Evolutionary conservation across 30 jellyfish, hydroid and myxozoan species (phyloP).

Genomic region (Turritopsis dohrnii): DNA sequence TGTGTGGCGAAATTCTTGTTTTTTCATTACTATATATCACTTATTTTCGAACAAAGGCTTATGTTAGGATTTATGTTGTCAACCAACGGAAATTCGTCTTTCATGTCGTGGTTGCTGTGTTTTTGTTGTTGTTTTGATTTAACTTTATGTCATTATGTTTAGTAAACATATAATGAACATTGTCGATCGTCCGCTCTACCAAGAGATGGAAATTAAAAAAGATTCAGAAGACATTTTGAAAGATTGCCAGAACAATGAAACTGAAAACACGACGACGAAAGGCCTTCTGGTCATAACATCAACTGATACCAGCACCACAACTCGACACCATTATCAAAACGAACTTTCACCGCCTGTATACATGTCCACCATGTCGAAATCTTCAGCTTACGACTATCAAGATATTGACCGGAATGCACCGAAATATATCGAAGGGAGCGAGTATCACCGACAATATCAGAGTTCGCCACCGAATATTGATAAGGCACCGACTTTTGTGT

Average conservation of each 20-base stretch:
- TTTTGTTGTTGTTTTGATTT: background rate
- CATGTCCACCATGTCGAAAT: conserved; percentile 7
- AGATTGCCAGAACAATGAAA: background rate
- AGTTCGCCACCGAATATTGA: conserved; percentile 32
- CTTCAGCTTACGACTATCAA: background rate
- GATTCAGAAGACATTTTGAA: background rate
- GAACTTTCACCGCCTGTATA: background rate
- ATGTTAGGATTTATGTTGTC: background rate
- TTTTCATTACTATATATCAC: background rate
- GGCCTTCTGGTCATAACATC: background rate
- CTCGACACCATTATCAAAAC: conserved; percentile 5
- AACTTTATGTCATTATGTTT: background rate
- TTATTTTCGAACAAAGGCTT: background rate
- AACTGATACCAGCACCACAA: background rate
- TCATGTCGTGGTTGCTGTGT: background rate
- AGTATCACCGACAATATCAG: conserved; percentile 10
- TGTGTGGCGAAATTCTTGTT: background rate
- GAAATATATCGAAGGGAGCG: background rate
- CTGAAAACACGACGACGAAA: background rate
- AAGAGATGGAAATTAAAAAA: background rate
- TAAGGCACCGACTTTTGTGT: conserved; percentile 23
- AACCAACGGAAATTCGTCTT: background rate
- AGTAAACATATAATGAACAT: background rate
- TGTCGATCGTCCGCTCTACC: background rate
- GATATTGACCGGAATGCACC: background rate